phyloP scores from a whole-genome alignment of 2,888 invertebrate species.

The Drosophila colorata region DNA sequence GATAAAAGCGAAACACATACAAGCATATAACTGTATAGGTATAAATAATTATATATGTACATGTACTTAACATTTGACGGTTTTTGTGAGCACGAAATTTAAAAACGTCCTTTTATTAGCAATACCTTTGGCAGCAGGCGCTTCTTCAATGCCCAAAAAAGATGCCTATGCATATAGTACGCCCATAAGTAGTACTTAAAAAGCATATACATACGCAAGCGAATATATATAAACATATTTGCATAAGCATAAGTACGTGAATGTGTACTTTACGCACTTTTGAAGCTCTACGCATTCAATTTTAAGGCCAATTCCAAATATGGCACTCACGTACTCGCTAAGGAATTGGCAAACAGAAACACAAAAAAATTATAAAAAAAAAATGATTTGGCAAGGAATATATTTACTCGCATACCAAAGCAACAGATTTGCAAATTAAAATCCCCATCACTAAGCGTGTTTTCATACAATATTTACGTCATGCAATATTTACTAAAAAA shows the following conservation, averaged over 20 bases:
- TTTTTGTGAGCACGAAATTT: constrained; percentile 1
- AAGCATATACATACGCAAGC: background rate
- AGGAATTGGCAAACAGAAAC: constrained; percentile 5
- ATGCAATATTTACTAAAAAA: too few relatives aligned
- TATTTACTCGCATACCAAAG: constrained; percentile 26
- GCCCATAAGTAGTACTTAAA: constrained; percentile 3
- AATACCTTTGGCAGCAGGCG: background rate
- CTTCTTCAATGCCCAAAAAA: background rate
- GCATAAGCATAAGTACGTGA: constrained; percentile 7
- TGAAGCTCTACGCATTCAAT: constrained; percentile 1
- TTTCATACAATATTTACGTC: background rate
- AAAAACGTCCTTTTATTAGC: background rate
- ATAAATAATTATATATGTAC: background rate
- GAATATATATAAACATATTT: constrained; percentile 9
- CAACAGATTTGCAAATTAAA: constrained; percentile 24
- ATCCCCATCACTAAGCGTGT: background rate
- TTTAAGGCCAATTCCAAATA: constrained; percentile 14
- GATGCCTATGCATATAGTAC: background rate
- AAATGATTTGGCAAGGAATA: constrained; percentile 38
- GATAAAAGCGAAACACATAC: too few relatives aligned
- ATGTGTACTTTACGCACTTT: constrained; percentile 7
- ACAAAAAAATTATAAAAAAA: constrained; percentile 18
- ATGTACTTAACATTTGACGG: background rate
- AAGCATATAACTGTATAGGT: too few relatives aligned
- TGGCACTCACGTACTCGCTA: constrained; percentile 6